A percentile compares a stretch with the other conserved stretches of the same genome.
phyloP scores from a whole-genome alignment of 1,140 invertebrate genomes.

The Philotrypesis tridentata region DNA sequence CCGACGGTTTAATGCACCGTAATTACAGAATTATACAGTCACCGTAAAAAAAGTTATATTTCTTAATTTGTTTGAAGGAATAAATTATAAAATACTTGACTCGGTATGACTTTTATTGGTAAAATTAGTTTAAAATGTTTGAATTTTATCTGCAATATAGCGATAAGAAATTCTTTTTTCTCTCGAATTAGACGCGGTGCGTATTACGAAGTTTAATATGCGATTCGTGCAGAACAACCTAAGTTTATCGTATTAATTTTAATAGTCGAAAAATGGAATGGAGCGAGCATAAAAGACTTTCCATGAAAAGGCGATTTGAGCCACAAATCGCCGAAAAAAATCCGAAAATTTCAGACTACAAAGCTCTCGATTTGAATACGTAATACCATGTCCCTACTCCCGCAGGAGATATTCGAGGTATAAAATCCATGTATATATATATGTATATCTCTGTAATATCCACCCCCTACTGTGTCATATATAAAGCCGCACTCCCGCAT shows the following conservation, averaged over 20 bases:
- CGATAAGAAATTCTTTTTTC: too few relatives aligned
- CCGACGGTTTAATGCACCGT: too few relatives aligned
- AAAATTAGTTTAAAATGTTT: too few relatives aligned
- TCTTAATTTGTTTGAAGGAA: too few relatives aligned
- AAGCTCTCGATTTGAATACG: conserved; percentile 9
- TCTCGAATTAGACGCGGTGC: too few relatives aligned
- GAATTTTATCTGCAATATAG: too few relatives aligned
- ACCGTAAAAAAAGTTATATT: too few relatives aligned
- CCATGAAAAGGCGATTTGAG: not conserved
- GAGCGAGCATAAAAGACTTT: not conserved
- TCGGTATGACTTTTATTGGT: too few relatives aligned
- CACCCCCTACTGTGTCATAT: too few relatives aligned
- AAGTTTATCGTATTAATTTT: not conserved
- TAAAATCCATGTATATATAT: not conserved
- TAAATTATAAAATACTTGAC: too few relatives aligned
- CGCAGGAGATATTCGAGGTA: not conserved
- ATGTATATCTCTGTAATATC: not conserved
- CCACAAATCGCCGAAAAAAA: not conserved
- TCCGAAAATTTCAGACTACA: not conserved
- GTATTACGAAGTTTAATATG: not conserved
- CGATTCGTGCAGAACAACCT: not conserved
- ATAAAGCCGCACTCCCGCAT: too few relatives aligned
- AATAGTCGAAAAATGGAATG: not conserved
- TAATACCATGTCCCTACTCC: not conserved
- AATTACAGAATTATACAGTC: too few relatives aligned